Evolutionary conservation across 2,113 vertebrate genomes (phyloP).

Genomic region (Sorex fumeus): DNA sequence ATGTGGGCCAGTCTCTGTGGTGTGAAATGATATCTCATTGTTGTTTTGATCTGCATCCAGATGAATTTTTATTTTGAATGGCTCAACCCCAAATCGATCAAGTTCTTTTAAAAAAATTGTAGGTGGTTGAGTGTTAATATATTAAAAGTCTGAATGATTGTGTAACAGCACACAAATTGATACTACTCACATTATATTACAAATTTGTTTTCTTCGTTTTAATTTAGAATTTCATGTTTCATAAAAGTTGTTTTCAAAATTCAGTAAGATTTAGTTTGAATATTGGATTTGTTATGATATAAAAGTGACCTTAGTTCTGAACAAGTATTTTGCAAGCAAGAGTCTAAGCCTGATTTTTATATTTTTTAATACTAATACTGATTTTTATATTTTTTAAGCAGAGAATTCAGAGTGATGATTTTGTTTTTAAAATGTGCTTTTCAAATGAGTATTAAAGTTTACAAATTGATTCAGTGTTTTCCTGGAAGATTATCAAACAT

Average conservation of each 20-base stretch:
- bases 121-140: background rate
- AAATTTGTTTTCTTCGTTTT: slow-evolving; percentile 7
- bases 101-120: slow-evolving; percentile 7
- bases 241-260: slow-evolving; percentile 36
- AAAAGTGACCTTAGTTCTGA: slow-evolving; percentile 21
- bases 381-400: slow-evolving; percentile 47
- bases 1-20: too few species aligned
- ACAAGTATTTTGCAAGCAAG: slow-evolving; percentile 27
- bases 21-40: too few species aligned
- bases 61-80: slow-evolving; percentile 48
- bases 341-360: slow-evolving; percentile 11
- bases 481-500: slow-evolving; percentile 3
- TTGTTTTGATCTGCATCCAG: too few species aligned
- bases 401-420: background rate
- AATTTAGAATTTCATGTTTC: slow-evolving; percentile 32
- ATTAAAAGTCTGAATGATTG: background rate
- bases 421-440: slow-evolving; percentile 1
- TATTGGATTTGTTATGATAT: background rate
- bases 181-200: background rate
- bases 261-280: slow-evolving; percentile 44
- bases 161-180: background rate
- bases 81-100: background rate
- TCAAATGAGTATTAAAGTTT: background rate
- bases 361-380: slow-evolving; percentile 36
- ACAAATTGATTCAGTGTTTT: slow-evolving; percentile 10